Evolutionary conservation across 2,888 invertebrate species (phyloP), one percentile per base, ranked within the genome.

Genomic region (Drosophila anomelani): DNA sequence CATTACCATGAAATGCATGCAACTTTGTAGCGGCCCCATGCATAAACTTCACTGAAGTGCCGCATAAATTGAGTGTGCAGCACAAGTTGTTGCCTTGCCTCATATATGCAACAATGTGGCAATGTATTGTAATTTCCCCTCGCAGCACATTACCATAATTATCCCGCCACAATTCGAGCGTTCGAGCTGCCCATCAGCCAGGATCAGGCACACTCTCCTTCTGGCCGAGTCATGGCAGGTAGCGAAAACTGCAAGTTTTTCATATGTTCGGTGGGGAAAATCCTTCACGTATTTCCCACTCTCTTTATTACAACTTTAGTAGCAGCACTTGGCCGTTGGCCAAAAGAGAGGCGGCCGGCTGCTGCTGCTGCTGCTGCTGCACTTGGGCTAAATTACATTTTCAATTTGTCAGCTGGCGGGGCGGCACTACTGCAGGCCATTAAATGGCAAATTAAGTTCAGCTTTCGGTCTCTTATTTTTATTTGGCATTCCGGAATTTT

Each of bases 321-420:
- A 20, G 72, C n/a, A 17, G n/a, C 17, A 17, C 20, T 78, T 85
- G 81, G 85, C 76, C 64, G n/a, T 3, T 57, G 67, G 85, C 82
- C 83, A 83, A 72, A 44, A 73, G 58, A 62, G 34, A 57, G 69
- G 10, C 29, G 47, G 20, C 20, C 3, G 49, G 32, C 39, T 15
- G 41, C 39, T n/a, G 38, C 38, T 29, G 29, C 38, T 29, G 29
- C 29, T 29, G 26, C 26, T 26, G 77, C 75, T 81, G 85, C 85
- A 85, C 85, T 85, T 86, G 83, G 76, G 76, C 86, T 70, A 86
- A 87, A 87, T 86, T 87, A 84, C 85, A 88, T 84, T 86, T 88
- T 80, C 78, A 88, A 88, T 87, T 86, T 86, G 82, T 82, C 85
- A 78, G 72, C 59, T 47, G 64, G 61, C 64, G 32, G 53, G 72